Base-by-base conservation (phyloP, 2,113 vertebrate species). In the Eptesicus fuscus region DNA sequence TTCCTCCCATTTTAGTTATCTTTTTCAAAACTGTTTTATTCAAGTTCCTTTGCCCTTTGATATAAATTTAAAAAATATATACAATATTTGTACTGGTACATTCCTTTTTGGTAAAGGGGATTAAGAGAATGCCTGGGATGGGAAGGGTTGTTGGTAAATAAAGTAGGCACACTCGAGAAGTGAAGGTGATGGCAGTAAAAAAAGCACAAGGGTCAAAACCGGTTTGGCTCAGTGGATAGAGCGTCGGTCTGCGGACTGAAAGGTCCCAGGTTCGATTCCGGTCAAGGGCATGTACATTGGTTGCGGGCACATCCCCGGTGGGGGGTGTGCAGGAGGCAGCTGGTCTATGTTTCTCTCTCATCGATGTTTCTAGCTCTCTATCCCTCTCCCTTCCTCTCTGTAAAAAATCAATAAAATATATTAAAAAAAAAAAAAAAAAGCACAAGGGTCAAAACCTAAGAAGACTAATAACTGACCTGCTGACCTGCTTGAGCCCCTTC, bases 11-110 rank as follows among this genome's bases (percentile, higher is more conserved):
- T 80, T 85, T 70, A 83, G 56, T 40, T 7, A 76, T 49, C n/a
- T 56, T 73, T 88, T 84, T 69, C 53, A 47, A 96, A 94, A 93
- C 23, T 69, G 14, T 85, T 83, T 88, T 40, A 69, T 56, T 82
- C 12, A 9, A 59, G 63, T 37, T 89, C 59, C 51, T 93, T 7
- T 93, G 40, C 51, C 7, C 10, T 63, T 70, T 73, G 32, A 79
- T 11, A 74, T 70, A 53, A 30, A 95, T 44, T 35, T 84, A 61
- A 90, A 69, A 90, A 70, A 40, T 30, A 87, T 32, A 56, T 79
- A 78, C 17, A 71, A 2, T 86, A 56, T 90, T 32, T 70, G 12
- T 69, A 53, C 12, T 32, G 17, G 25, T 63, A 30, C 11, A 37
- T 78, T 86, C 53, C 35, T 94, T 90, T 90, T 32, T 44, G 53